Conservation (phyloP, 2,888 invertebrate genomes). For the Scaptomyza cyrtandrae region DNA sequence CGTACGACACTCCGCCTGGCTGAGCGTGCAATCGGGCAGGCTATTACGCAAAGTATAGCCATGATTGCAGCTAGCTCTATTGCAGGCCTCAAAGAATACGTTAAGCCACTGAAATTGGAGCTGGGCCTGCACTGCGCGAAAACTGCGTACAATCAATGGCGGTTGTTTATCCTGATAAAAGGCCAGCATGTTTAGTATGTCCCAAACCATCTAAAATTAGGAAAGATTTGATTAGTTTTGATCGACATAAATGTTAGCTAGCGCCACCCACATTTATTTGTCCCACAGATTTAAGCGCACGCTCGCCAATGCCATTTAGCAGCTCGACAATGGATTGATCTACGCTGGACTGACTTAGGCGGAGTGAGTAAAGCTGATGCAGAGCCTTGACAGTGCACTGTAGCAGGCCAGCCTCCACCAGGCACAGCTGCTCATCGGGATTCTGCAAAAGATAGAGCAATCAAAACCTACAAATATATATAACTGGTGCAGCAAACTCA, state of each 20-base stretch:
- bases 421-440: conserved; percentile 69
- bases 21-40: conserved; percentile 72
- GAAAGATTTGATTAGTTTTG: not conserved
- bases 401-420: conserved; percentile 82
- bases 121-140: conserved; percentile 81
- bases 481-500: conserved; percentile 29
- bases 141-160: conserved; percentile 74
- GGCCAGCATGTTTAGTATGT: conserved; percentile 82
- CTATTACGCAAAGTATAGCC: conserved; percentile 49
- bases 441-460: conserved; percentile 54
- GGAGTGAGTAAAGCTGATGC: conserved; percentile 73
- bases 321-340: conserved; percentile 80
- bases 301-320: conserved; percentile 77
- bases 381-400: conserved; percentile 82
- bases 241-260: too few species aligned
- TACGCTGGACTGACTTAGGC: conserved; percentile 61
- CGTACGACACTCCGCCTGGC: conserved; percentile 79
- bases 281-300: conserved; percentile 81
- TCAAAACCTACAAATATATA: not conserved
- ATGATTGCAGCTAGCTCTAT: conserved; percentile 1
- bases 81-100: conserved; percentile 73
- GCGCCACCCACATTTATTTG: conserved; percentile 81
- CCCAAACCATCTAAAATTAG: conserved; percentile 81
- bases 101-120: conserved; percentile 81
- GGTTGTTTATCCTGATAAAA: conserved; percentile 82